Percentiles rank a stretch among this genome's conserved stretches.
These are phyloP conservation scores for Xanthorhoe designata DNA, from an alignment of 2,888 invertebrate genomes.

Conservation along the genomic window DNA sequence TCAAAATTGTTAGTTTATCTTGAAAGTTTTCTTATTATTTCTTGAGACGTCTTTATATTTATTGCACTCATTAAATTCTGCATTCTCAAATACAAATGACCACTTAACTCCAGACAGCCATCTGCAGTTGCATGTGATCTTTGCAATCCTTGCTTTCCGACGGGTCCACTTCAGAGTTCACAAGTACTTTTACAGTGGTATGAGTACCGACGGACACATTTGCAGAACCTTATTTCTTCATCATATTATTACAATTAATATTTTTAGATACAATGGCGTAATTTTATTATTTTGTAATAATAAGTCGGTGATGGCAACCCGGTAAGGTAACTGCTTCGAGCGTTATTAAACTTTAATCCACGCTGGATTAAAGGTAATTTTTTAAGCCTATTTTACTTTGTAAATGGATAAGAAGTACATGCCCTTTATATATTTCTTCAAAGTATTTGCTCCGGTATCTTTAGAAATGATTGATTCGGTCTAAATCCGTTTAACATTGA, in stretches of 20 bases:
- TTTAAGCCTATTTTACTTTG: too few relatives aligned
- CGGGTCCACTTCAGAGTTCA: constrained; percentile 14
- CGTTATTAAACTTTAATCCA: too few relatives aligned
- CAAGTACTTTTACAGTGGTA: constrained; percentile 3
- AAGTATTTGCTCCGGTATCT: constrained; percentile 28
- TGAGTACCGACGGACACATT: too few relatives aligned
- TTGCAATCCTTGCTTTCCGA: constrained; percentile 2
- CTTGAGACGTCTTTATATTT: not conserved
- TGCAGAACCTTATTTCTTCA: too few relatives aligned
- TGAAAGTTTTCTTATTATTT: not conserved
- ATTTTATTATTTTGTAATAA: too few relatives aligned
- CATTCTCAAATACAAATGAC: constrained; percentile 9
- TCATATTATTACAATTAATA: too few relatives aligned
- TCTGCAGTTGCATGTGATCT: constrained; percentile 7
- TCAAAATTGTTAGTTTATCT: too few relatives aligned
- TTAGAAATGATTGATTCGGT: constrained; percentile 35
- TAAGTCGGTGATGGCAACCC: too few relatives aligned
- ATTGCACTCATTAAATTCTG: not conserved
- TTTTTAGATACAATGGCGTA: too few relatives aligned
- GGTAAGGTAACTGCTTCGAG: too few relatives aligned
- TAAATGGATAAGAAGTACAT: not conserved
- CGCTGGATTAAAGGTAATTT: too few relatives aligned
- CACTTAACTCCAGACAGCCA: constrained; percentile 20
- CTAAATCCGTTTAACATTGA: constrained; percentile 39
- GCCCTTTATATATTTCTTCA: constrained; percentile 2